Evolutionary conservation across 2,113 vertebrate genomes (phyloP).

Genomic region (Lophura nycthemera): DNA sequence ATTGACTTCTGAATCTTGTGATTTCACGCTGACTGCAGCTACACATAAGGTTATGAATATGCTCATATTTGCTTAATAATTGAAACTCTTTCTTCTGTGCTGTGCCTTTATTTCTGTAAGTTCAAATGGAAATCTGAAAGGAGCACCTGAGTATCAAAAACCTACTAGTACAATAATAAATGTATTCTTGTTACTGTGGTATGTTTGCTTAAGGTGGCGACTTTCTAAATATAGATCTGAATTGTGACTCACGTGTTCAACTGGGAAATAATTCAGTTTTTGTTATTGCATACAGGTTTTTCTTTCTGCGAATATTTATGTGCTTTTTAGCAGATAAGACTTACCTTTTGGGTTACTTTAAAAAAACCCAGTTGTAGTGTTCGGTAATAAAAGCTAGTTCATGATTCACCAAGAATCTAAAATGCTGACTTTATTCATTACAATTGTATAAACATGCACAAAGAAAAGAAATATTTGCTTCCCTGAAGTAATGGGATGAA

Average conservation of each 20-base stretch:
- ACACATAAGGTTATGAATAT: neutral
- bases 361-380: neutral
- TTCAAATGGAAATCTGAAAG: neutral
- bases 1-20: neutral
- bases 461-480: neutral
- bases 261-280: neutral
- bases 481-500: neutral
- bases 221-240: neutral
- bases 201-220: neutral
- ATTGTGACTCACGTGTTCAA: neutral
- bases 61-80: neutral
- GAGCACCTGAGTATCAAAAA: neutral
- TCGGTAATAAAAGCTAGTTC: neutral
- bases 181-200: neutral
- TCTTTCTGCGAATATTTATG: neutral
- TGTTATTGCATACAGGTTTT: fast-evolving
- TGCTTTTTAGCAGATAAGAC: neutral
- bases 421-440: neutral
- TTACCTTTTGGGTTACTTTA: neutral
- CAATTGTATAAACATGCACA: neutral
- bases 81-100: neutral
- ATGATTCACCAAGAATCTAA: neutral
- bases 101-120: neutral
- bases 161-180: neutral
- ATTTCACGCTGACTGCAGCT: neutral